These are phyloP conservation scores for Tonatia bakeri DNA, from an alignment of 2,113 vertebrate species.

Conservation along the genomic window DNA sequence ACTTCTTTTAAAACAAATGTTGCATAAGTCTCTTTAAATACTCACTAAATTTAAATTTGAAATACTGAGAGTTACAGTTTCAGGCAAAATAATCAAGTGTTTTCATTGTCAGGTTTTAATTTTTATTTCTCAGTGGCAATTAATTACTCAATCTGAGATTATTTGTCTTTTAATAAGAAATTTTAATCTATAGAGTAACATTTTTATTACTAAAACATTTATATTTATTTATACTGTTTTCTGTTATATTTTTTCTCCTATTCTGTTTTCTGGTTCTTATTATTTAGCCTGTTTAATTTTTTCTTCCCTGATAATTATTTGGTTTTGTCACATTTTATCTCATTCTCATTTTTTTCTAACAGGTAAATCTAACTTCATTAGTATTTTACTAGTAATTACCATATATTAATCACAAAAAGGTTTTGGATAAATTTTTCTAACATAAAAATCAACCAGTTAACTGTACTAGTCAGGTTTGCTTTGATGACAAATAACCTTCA, in stretches of 20 bases:
- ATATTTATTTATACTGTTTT: not conserved
- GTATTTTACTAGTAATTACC: not conserved
- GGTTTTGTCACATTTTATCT: not conserved
- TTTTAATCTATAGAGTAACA: not conserved
- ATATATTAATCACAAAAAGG: not conserved
- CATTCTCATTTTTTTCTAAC: not conserved
- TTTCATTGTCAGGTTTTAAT: not conserved
- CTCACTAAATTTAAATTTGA: not conserved
- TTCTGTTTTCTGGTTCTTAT: not conserved
- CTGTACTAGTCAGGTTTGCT: not conserved
- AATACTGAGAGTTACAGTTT: not conserved
- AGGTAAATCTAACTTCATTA: not conserved
- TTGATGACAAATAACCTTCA: not conserved
- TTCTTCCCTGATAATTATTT: not conserved
- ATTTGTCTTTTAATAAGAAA: not conserved
- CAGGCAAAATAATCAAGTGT: not conserved
- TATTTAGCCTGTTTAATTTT: not conserved
- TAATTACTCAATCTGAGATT: not conserved
- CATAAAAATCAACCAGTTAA: not conserved
- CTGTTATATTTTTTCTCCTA: not conserved
- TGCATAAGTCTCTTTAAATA: not conserved
- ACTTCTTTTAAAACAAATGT: not conserved
- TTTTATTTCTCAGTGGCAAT: not conserved
- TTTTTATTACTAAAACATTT: not conserved
- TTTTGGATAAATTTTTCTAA: not conserved